Base-by-base conservation (phyloP, 2,113 vertebrate species). In the Psittacula cyanocephala region DNA sequence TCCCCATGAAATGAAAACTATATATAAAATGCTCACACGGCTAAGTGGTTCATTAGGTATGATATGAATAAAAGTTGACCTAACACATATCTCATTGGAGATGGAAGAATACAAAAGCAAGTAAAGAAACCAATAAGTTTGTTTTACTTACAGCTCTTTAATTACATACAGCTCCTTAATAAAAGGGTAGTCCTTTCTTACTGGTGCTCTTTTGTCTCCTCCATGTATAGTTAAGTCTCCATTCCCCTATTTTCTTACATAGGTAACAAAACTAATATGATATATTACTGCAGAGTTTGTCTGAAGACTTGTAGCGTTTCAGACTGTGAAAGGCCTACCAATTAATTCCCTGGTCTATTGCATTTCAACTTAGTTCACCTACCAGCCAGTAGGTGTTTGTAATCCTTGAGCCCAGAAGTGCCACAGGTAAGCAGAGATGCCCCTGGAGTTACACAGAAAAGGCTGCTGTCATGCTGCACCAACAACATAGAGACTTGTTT, bases 401-500 rank as follows among this genome's bases (percentile, higher is more conserved):
- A 63, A 46, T 41, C 25, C 27, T 29, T 59, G 29, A 72, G 29
- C 35, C 8, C 19, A 37, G 24, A 62, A 77, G 33, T 63, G 46
- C 23, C 47, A 18, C 8, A 33, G 22, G 25, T 46, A 28, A 68
- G 44, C 59, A 76, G 52, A 55, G 14, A 47, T 52, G 39, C 23
- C 6, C 14, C 22, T 44, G 46, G 22, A 63, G 37, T 72, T 46
- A 57, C 11, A 27, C 2, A 9, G 63, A 68, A 37, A 18, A 50
- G 47, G 29, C 33, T 93, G n/a, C 19, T 53, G 25, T 47, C 24
- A 7, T 2, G 3, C 7, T 5, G 11, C 2, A 39, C 17, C 43
- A 47, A 27, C 22, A 2, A 53, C 60, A 12, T 4, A 28, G 1
- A 53, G 4, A 7, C 1, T 0, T n/a, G 9, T 33, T 89, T 59